Conservation (phyloP, 2,888 invertebrate species). For the Hemithea aestivaria region DNA sequence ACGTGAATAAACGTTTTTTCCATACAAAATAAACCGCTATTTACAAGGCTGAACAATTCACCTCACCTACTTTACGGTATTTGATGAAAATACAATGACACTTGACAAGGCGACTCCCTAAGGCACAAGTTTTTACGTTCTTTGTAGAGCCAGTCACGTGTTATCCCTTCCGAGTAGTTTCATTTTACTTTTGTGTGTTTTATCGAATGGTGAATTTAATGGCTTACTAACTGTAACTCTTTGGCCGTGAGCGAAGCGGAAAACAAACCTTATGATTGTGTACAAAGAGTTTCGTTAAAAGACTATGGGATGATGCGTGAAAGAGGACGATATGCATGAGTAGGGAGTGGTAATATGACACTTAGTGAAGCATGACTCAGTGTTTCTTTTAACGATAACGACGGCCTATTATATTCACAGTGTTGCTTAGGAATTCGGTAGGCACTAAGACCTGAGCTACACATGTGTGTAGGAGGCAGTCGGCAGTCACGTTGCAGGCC, state of each 20-base stretch:
- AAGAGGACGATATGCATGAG: too few relatives aligned
- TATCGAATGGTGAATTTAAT: slow-evolving; percentile 15
- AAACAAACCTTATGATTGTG: neutral
- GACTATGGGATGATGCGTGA: slow-evolving; percentile 24
- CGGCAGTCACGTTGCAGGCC: too few relatives aligned
- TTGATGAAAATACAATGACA: slow-evolving; percentile 9
- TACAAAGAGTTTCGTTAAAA: neutral
- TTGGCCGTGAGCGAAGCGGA: neutral
- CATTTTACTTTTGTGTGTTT: slow-evolving; percentile 14
- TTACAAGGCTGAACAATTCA: neutral
- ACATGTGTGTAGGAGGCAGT: too few relatives aligned
- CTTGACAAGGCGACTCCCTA: slow-evolving; percentile 12
- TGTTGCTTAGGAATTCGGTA: too few relatives aligned
- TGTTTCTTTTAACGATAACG: too few relatives aligned
- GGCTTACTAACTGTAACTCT: slow-evolving; percentile 7
- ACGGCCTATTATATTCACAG: too few relatives aligned
- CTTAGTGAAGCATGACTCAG: too few relatives aligned
- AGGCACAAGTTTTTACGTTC: slow-evolving; percentile 5
- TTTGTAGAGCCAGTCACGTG: slow-evolving; percentile 16
- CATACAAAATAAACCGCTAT: too few relatives aligned
- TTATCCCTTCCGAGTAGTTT: slow-evolving; percentile 16
- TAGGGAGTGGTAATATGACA: too few relatives aligned
- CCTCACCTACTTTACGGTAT: slow-evolving; percentile 18
- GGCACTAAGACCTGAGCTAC: too few relatives aligned
- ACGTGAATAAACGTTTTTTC: too few relatives aligned